Evolutionary conservation across 2,113 vertebrate genomes (phyloP).

Genomic region (Halichoeres trimaculatus): DNA sequence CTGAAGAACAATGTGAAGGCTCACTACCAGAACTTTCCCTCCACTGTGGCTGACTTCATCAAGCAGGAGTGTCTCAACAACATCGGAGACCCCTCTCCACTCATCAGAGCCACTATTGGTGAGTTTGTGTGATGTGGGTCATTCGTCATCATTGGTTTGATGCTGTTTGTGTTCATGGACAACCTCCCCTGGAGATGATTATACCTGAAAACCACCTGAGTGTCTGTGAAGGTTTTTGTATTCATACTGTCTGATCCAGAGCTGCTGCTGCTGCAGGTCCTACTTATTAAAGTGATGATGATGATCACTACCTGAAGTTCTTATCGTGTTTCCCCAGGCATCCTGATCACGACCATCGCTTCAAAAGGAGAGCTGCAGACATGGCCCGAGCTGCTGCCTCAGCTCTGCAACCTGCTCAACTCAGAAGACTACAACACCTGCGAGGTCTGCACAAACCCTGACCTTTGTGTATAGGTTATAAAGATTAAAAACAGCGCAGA

Average conservation of each 20-base stretch:
- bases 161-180: not conserved
- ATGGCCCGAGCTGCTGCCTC: constrained; percentile 95
- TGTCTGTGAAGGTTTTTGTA: constrained; percentile 64
- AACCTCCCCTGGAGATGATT: constrained; percentile 67
- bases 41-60: constrained; percentile 92
- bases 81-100: constrained; percentile 92
- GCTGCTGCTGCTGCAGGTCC: not conserved
- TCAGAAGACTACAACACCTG: constrained; percentile 98
- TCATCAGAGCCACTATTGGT: constrained; percentile 95
- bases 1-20: constrained; percentile 98
- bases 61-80: constrained; percentile 96
- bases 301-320: not conserved
- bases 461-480: too few species aligned
- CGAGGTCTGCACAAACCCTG: constrained; percentile 83
- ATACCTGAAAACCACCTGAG: constrained; percentile 43
- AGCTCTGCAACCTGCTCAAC: constrained; percentile 95
- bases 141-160: not conserved
- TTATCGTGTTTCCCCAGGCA: constrained; percentile 79
- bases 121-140: constrained; percentile 23
- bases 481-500: too few species aligned
- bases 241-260: constrained; percentile 81
- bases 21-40: constrained; percentile 94
- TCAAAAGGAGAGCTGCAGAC: constrained; percentile 96
- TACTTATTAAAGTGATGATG: not conserved
- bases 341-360: constrained; percentile 95